These are phyloP conservation scores for Synergus japonicus DNA, from an alignment of 2,888 invertebrate species.

Conservation along the genomic window DNA sequence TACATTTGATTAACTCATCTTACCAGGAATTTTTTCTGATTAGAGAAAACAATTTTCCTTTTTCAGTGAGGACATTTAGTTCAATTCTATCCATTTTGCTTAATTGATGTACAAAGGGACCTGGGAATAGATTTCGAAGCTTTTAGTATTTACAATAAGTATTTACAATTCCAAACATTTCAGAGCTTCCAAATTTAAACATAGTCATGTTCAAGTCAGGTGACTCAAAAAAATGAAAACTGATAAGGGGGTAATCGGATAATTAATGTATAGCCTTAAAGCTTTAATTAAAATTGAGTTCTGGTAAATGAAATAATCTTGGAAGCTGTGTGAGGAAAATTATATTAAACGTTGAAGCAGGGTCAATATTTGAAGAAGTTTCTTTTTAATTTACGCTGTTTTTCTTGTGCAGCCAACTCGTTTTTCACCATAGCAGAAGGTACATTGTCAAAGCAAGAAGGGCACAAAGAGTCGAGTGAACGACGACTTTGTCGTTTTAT, in stretches of 20 bases:
- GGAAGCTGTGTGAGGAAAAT: not conserved
- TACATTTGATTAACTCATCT: slow-evolving; percentile 15
- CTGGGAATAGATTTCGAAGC: too few relatives aligned
- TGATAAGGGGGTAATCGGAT: too few relatives aligned
- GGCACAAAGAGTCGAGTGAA: slow-evolving; percentile 36
- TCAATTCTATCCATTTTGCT: not conserved
- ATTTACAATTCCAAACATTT: too few relatives aligned
- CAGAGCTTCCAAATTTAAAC: too few relatives aligned
- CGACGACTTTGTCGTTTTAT: slow-evolving; percentile 57
- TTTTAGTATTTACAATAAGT: too few relatives aligned
- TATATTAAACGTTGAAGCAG: not conserved
- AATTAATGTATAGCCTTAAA: not conserved
- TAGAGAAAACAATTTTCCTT: not conserved
- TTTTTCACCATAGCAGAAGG: slow-evolving; percentile 8
- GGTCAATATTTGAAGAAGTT: not conserved
- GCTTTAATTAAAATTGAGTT: not conserved
- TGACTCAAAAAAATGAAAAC: too few relatives aligned
- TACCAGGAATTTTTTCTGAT: not conserved
- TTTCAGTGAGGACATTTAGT: not conserved
- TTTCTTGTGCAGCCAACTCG: not conserved
- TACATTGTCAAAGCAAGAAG: slow-evolving; percentile 36
- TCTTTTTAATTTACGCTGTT: not conserved
- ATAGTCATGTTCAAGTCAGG: too few relatives aligned
- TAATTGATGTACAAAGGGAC: too few relatives aligned
- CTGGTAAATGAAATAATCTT: not conserved